Conservation (phyloP, 2,888 invertebrate species). For the Thymelicus sylvestris region DNA sequence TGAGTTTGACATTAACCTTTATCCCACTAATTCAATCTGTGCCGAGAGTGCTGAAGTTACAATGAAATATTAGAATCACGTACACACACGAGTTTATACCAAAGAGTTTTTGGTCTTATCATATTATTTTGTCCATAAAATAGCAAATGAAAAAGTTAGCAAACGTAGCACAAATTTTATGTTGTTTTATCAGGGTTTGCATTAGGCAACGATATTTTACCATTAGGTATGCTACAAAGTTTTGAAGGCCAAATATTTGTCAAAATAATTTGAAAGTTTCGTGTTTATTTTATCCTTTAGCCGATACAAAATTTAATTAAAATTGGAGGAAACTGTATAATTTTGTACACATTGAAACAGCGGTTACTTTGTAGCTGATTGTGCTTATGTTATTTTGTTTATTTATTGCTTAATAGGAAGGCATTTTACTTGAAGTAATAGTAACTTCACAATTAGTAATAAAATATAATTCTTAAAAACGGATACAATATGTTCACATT, state of each 20-base stretch:
- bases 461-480: too few relatives aligned
- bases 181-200: slow-evolving; percentile 55
- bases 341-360: background rate
- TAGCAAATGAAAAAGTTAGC: slow-evolving; percentile 35
- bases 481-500: too few relatives aligned
- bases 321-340: slow-evolving; percentile 18
- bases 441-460: too few relatives aligned
- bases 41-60: background rate
- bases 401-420: background rate
- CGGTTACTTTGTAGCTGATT: background rate
- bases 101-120: background rate
- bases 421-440: background rate
- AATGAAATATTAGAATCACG: background rate
- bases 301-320: slow-evolving; percentile 42
- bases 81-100: background rate
- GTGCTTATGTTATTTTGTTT: background rate
- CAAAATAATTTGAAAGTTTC: slow-evolving; percentile 51
- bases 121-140: background rate
- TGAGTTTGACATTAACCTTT: slow-evolving; percentile 11
- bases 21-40: background rate
- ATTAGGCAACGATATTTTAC: too few relatives aligned
- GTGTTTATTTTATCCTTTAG: slow-evolving; percentile 53
- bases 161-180: slow-evolving; percentile 53
- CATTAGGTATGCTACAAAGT: slow-evolving; percentile 49
- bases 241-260: slow-evolving; percentile 60